Base-by-base conservation (phyloP, 2,797 vertebrate species). In the Smutsia gigantea region DNA sequence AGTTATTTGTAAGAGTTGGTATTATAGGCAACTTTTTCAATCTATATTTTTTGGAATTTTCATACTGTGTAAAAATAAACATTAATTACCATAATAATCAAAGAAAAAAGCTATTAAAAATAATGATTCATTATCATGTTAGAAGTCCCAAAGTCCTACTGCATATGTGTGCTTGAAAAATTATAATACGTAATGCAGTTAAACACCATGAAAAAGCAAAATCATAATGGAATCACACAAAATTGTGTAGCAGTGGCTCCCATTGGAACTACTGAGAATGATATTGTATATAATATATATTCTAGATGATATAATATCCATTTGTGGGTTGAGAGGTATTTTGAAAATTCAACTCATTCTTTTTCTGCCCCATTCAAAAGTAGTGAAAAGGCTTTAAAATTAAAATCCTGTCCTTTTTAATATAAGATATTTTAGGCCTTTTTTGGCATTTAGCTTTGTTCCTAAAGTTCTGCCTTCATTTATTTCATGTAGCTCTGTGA, bases 381-480 rank as follows among this genome's bases (percentile, higher is more conserved):
- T 92, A 71, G 87, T 5, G 7, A 84, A 77, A 49, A 71, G n/a
- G 75, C 61, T 96, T 87, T 71, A 84, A 13, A 84, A 49, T 87
- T 84, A 93, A 95, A 95, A 90, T 92, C 19, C 61, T 51, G 7
- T n/a, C 66, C 49, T 94, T 96, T 87, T 9, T 91, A 63, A 92
- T 49, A n/a, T n/a, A n/a, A n/a, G n/a, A 9, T 64, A 90, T 87
- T 87, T 82, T 19, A 68, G 34, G 31, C 12, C 87, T 95, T 94
- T 93, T 93, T 86, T 57, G 63, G 72, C 72, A 37, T 74, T 90
- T 77, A 61, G 12, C 17, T 87, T 91, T 84, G 57, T 91, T 95
- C 46, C 19, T 69, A 6, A 85, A 88, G n/a, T 85, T 96, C 55
- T 66, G 34, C 71, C 86, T 51, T 29, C 51, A 90, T 84, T 92